phyloP scores from a whole-genome alignment of 2,888 invertebrate species.

The Tenodera sinensis region DNA sequence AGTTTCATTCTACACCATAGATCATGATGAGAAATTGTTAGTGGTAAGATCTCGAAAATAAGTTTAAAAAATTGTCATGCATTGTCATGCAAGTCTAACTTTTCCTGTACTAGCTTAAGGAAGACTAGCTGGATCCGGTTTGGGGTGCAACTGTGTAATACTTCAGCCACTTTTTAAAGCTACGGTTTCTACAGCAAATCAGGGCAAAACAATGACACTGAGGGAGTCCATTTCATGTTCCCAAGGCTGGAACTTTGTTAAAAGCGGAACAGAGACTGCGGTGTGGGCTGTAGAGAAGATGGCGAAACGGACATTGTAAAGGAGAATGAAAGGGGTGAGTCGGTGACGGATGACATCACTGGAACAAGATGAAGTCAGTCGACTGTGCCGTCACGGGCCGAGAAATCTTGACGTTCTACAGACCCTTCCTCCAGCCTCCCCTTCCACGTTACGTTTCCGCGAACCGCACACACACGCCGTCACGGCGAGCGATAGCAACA shows the following conservation, averaged over 20 bases:
- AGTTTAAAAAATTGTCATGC: no score
- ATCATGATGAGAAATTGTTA: no score
- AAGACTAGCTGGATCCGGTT: no score
- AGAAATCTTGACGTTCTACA: conserved; percentile 23
- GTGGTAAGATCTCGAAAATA: no score
- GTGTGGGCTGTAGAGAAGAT: not conserved
- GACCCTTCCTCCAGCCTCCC: not conserved
- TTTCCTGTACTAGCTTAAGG: no score
- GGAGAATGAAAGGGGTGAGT: conserved; percentile 24
- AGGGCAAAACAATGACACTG: not conserved
- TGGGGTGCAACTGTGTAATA: no score
- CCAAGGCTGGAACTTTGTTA: conserved; percentile 14
- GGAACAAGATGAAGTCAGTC: conserved; percentile 49
- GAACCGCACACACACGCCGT: not conserved
- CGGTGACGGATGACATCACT: conserved; percentile 31
- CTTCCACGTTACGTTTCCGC: conserved; percentile 1
- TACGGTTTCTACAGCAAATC: not conserved
- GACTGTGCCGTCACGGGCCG: conserved; percentile 51
- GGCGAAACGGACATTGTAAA: conserved; percentile 14
- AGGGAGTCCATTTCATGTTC: conserved; percentile 17
- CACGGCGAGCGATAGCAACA: conserved; percentile 14
- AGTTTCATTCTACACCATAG: no score
- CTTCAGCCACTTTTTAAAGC: no score
- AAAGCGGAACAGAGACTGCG: conserved; percentile 14
- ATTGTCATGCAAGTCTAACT: no score